Base-by-base conservation (phyloP, 2,888 invertebrate species). In the Cynaeus angustus region DNA sequence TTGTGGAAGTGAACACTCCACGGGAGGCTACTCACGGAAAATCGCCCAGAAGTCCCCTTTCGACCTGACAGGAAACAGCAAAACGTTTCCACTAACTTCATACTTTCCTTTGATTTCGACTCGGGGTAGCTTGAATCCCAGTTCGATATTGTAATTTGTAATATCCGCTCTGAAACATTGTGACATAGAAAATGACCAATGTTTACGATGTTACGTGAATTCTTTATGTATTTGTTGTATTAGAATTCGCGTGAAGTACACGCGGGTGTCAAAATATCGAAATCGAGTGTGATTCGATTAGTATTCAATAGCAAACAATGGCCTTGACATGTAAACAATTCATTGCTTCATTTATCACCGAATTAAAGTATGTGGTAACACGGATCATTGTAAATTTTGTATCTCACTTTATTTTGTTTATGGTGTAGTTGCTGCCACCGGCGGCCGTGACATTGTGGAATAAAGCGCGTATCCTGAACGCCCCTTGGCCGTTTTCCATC, bases 31-130 rank as follows among this genome's bases (percentile, higher is more conserved):
- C 89, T 90, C 86, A 93, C 94, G 88, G 79, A 94, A 93, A 56
- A 91, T 88, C 8, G 93, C 93, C 93, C 92, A 93, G 83, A 94
- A 94, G 78, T 94, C 91, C 14, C 94, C 94, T 78, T 91, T 90
- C 3, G 93, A 93, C 71, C 93, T 87, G 10, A 94, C 92, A 0
- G 94, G 94, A 80, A 94, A 91, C 12, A 94, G 86, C 12, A 94
- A 85, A 30, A 94, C 92, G 78, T 93, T 93, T 13, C 94, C 94
- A 0, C 88, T 89, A 0, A 94, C 92, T 78, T 94, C 93, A 82
- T 94, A 94, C 73, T 88, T 89, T 43, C 94, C 94, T 1, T 90
- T 89, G 66, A 92, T 89, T 82, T 93, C 92, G 67, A 94, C 91
- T 70, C 91, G 88, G 0, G 93, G 93, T 28, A 93, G 86, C 61